Conservation (phyloP, 2,113 vertebrate species). For the Chloebia gouldiae region DNA sequence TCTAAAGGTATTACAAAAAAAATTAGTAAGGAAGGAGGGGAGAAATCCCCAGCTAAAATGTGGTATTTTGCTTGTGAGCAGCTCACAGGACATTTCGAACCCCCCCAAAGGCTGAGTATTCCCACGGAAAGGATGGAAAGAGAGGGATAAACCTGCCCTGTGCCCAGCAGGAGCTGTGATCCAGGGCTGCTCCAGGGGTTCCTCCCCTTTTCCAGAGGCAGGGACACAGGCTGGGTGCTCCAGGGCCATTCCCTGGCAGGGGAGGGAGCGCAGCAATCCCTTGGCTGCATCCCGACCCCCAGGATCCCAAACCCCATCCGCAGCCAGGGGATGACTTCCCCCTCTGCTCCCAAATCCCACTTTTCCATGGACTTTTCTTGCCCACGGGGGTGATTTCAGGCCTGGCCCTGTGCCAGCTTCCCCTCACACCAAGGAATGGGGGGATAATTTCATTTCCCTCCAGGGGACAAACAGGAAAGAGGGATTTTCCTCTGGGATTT, state of each 20-base stretch:
- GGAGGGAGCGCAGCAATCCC: neutral
- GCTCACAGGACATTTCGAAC: neutral
- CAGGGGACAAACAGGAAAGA: neutral
- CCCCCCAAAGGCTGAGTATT: rapidly evolving
- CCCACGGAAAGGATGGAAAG: neutral
- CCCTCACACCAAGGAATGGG: neutral
- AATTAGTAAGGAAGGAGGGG: rapidly evolving
- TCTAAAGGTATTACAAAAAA: neutral
- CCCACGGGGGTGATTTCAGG: neutral
- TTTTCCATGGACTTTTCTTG: neutral
- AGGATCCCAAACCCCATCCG: too few species aligned
- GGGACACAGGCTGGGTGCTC: too few species aligned
- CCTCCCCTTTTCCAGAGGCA: neutral
- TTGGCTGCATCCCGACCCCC: too few species aligned
- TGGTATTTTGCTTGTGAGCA: rapidly evolving
- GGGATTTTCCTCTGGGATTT: neutral
- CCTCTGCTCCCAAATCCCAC: neutral
- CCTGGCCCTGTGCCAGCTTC: neutral
- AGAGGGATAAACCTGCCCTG: neutral
- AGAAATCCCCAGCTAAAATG: neutral
- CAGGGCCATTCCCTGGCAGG: too few species aligned
- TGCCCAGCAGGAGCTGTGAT: neutral
- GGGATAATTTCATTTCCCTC: neutral
- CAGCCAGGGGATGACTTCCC: too few species aligned
- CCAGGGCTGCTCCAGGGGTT: neutral